phyloP scores from a whole-genome alignment of 2,797 vertebrate genomes.

The Aselliscus stoliczkanus region DNA sequence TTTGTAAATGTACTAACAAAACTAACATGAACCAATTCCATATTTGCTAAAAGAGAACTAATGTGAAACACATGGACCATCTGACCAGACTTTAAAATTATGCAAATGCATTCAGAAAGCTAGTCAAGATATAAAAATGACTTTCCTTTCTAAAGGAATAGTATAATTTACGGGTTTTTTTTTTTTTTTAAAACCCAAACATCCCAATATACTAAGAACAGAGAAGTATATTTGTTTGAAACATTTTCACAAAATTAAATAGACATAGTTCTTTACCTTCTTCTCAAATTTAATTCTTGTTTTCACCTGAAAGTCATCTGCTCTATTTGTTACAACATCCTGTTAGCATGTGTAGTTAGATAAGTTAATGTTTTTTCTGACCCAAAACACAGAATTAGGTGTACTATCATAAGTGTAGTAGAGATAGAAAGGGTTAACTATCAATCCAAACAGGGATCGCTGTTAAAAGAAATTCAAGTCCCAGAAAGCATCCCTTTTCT shows the following conservation, averaged over 20 bases:
- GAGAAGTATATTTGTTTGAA: not conserved
- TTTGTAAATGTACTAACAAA: constrained; percentile 21
- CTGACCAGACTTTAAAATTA: not conserved
- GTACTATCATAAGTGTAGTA: not conserved
- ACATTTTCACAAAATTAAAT: constrained; percentile 8
- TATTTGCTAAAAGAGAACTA: constrained; percentile 10
- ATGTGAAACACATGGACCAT: not conserved
- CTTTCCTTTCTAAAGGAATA: not conserved
- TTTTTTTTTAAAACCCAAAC: not conserved
- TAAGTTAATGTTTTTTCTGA: not conserved
- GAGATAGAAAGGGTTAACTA: not conserved
- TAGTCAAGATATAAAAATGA: not conserved
- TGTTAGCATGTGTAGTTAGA: not conserved
- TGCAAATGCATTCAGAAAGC: not conserved
- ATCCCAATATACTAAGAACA: not conserved
- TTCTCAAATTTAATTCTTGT: not conserved
- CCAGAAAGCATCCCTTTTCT: not conserved
- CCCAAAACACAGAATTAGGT: not conserved
- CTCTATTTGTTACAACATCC: not conserved
- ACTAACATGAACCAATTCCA: not conserved
- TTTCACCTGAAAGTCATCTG: constrained; percentile 27
- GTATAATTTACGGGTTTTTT: not conserved
- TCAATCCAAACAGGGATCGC: not conserved
- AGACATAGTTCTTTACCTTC: not conserved
- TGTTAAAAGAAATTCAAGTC: not conserved